These are phyloP conservation scores for Protobothrops mucrosquamatus DNA, from an alignment of 2,113 vertebrate genomes.

Conservation along the genomic window DNA sequence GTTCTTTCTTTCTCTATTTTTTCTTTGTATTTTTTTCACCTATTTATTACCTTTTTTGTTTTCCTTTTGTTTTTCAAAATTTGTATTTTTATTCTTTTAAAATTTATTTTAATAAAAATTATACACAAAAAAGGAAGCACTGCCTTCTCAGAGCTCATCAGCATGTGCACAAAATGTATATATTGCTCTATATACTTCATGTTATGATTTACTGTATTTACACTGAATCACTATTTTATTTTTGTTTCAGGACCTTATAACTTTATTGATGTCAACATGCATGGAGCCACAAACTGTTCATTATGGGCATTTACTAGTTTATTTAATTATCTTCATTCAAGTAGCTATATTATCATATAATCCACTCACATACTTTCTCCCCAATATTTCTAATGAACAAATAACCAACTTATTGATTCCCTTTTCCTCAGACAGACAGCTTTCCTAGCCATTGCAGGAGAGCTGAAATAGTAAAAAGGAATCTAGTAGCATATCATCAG, in stretches of 20 bases:
- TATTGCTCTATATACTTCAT: not conserved
- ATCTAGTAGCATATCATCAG: not conserved
- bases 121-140: not conserved
- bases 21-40: not conserved
- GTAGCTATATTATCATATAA: not conserved
- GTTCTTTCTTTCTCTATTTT: not conserved
- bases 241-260: not conserved
- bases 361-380: not conserved
- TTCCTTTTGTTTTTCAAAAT: not conserved
- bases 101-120: not conserved
- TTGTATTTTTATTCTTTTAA: not conserved
- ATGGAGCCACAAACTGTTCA: not conserved
- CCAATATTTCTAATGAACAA: not conserved
- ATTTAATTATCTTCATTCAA: not conserved
- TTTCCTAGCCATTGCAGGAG: not conserved
- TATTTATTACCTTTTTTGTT: not conserved
- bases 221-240: not conserved
- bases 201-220: not conserved
- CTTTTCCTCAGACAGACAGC: not conserved
- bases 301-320: not conserved
- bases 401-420: not conserved
- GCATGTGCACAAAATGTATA: not conserved
- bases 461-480: not conserved
- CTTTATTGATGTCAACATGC: not conserved
- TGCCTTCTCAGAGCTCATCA: not conserved